Conservation (phyloP, 2,113 vertebrate genomes). For the Podilymbus podiceps region DNA sequence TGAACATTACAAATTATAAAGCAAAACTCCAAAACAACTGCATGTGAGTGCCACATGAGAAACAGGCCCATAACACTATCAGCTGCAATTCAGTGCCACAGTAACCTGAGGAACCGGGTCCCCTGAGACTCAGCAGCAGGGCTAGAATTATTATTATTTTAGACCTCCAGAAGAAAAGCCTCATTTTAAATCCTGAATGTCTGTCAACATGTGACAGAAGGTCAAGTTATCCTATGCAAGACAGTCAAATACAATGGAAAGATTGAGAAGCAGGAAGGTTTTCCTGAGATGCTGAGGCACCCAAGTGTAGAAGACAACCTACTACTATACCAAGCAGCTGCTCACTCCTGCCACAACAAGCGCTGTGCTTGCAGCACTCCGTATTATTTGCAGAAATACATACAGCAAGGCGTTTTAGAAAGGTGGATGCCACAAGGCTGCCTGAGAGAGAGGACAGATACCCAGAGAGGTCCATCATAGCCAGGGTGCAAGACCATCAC, state of each 20-base stretch:
- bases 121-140: neutral
- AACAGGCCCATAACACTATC: neutral
- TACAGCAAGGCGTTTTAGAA: neutral
- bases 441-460: neutral
- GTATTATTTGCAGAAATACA: neutral
- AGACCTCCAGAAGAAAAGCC: neutral
- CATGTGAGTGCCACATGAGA: neutral
- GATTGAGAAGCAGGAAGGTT: neutral
- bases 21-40: conserved; percentile 16
- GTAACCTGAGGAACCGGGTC: neutral
- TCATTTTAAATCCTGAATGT: neutral
- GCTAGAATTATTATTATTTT: neutral
- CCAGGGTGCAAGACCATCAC: neutral
- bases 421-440: neutral
- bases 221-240: neutral
- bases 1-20: neutral
- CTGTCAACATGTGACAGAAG: neutral
- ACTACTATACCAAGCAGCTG: neutral
- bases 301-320: neutral
- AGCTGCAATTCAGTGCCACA: neutral
- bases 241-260: neutral
- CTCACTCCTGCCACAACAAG: neutral
- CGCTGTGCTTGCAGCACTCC: neutral
- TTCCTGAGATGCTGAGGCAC: neutral
- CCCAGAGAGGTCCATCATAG: neutral